phyloP scores from a whole-genome alignment of 2,113 vertebrate species.

The Clupea harengus region DNA sequence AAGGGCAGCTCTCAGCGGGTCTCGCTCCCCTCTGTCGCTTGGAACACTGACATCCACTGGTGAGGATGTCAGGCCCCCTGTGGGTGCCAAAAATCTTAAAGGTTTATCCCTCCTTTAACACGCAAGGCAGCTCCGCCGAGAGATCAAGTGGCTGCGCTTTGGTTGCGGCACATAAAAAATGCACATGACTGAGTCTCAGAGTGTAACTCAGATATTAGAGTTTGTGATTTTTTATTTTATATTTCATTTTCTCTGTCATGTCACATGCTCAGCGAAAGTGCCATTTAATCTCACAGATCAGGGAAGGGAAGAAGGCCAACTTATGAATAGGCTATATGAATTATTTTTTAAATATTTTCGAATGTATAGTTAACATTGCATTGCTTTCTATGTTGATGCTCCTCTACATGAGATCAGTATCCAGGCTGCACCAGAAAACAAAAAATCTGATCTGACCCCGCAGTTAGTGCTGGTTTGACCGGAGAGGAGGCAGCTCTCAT shows the following conservation, averaged over 20 bases:
- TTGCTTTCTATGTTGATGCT: neutral
- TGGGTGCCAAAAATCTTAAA: conserved; percentile 26
- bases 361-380: neutral
- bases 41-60: conserved; percentile 23
- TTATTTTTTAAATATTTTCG: neutral
- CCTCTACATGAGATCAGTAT: neutral
- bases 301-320: neutral
- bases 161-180: conserved; percentile 21
- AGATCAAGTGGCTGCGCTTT: neutral
- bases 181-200: neutral
- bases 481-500: neutral
- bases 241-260: neutral
- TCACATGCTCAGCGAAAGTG: neutral
- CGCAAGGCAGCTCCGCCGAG: neutral
- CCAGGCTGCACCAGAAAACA: neutral
- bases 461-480: neutral
- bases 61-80: conserved; percentile 26
- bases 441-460: neutral
- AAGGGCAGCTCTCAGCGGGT: conserved; percentile 42
- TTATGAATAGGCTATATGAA: neutral
- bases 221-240: neutral
- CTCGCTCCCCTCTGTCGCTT: conserved; percentile 19
- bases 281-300: neutral
- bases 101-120: conserved; percentile 35
- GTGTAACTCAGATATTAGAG: neutral